These are phyloP conservation scores for Caenorhabditis sp. DNA, from an alignment of 2,888 invertebrate genomes.

Conservation along the genomic window DNA sequence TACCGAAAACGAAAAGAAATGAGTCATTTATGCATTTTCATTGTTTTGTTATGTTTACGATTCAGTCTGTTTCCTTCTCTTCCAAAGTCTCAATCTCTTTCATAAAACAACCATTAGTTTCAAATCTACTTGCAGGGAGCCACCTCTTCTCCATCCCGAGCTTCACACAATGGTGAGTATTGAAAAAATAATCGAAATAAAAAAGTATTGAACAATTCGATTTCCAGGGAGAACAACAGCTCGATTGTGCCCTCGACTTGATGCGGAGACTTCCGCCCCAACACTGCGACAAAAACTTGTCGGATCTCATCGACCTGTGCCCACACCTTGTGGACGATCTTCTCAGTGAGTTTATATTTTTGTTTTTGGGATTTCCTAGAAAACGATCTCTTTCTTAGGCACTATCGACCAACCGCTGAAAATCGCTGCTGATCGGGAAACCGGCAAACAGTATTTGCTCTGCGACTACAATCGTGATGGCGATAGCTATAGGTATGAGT, in stretches of 20 bases:
- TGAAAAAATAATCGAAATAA: no score
- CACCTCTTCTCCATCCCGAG: neutral
- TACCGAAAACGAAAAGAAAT: neutral
- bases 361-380: neutral
- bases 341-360: conserved; percentile 61
- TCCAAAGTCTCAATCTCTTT: neutral
- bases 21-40: neutral
- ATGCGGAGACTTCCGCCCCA: conserved; percentile 99
- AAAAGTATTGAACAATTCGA: neutral
- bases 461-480: conserved; percentile 99
- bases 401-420: conserved; percentile 96
- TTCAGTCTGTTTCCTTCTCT: no score
- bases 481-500: conserved; percentile 91
- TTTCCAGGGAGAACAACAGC: conserved; percentile 85
- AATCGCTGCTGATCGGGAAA: conserved; percentile 93
- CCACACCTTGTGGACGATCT: conserved; percentile 77
- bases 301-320: conserved; percentile 94
- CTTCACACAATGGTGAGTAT: conserved; percentile 47
- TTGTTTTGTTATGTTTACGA: neutral
- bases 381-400: conserved; percentile 42
- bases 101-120: neutral
- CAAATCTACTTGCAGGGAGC: conserved; percentile 24
- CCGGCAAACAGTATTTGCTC: conserved; percentile 96
- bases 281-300: conserved; percentile 98
- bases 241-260: conserved; percentile 98